These are phyloP conservation scores for Hexactinellida sp. DNA, from an alignment of 37 sponge, comb jelly and placozoan genomes.

Conservation along the genomic window DNA sequence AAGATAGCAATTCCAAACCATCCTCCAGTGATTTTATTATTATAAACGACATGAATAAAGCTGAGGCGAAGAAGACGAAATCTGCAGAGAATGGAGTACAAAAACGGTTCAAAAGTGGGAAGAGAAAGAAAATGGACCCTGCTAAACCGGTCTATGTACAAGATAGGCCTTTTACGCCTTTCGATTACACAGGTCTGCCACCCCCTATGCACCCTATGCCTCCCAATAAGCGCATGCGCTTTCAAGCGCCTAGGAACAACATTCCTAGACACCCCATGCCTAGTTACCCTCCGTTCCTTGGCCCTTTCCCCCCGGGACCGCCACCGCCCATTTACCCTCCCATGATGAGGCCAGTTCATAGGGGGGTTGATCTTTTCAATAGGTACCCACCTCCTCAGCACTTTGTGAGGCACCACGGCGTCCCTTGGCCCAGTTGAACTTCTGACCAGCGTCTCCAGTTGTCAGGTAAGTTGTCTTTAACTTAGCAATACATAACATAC, in stretches of 20 bases:
- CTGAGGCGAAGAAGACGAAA: neutral
- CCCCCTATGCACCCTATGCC: neutral
- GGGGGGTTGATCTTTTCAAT: neutral
- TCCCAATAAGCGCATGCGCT: neutral
- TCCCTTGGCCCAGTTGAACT: slow-evolving; percentile 5
- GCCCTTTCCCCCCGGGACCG: neutral
- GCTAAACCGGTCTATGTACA: neutral
- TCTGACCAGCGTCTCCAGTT: neutral
- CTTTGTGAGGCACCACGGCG: slow-evolving; percentile 8
- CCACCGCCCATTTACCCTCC: neutral
- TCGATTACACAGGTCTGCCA: neutral
- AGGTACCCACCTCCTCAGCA: slow-evolving; percentile 13
- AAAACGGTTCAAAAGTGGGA: neutral
- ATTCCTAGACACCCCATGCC: neutral
- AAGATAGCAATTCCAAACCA: neutral
- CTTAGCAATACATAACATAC: neutral
- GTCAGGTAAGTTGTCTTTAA: slow-evolving; percentile 9
- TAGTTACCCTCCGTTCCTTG: neutral
- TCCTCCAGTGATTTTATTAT: neutral
- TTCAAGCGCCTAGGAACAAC: neutral
- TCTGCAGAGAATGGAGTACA: neutral
- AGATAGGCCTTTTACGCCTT: neutral
- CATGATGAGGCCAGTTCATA: neutral
- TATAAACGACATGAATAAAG: neutral
- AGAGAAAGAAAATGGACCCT: neutral